Evolutionary conservation across 2,113 vertebrate species (phyloP), one percentile per base, ranked within the genome.

Genomic region (Lates calcarifer): DNA sequence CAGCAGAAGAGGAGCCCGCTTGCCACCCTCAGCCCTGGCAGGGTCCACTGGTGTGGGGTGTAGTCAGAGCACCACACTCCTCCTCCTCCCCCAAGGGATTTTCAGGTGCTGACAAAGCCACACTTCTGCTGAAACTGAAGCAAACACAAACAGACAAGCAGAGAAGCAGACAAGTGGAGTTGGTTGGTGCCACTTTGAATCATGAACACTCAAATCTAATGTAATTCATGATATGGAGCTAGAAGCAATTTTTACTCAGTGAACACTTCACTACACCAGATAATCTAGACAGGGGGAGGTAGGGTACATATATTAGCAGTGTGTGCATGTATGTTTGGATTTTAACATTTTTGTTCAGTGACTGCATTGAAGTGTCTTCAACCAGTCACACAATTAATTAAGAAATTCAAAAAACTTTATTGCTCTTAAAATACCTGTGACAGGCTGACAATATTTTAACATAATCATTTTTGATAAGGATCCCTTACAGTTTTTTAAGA

Each of bases 91-190:
- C 35, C 6, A 5, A 65, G 60, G 56, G 64, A 37, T 67, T 79
- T 66, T 81, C 68, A 72, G 79, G 75, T 14, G 78, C 84, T 74
- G 86, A 66, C 22, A 43, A 84, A 79, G 89, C 24, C 41, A 71
- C 70, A 74, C 67, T 71, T 84, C 77, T 31, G 66, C 90, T 88
- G 87, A 86, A 89, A 89, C 64, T 84, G 68, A 81, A 83, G 60
- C 43, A 86, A 28, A 84, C 68, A 63, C 37, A 89, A 47, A 75
- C 49, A 86, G 43, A 87, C 66, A 77, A 5, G 18, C 17, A 86
- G 43, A 87, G 63, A 77, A 5, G 18, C 17, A 55, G 31, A 87
- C 43, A 75, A 51, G 70, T 15, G 12, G 43, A 61, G 58, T 75
- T 56, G 63, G 31, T 61, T 39, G 69, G 12, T 65, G 79, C 65